Base-by-base conservation (phyloP, 2,888 invertebrate species). In the Andrena camellia region DNA sequence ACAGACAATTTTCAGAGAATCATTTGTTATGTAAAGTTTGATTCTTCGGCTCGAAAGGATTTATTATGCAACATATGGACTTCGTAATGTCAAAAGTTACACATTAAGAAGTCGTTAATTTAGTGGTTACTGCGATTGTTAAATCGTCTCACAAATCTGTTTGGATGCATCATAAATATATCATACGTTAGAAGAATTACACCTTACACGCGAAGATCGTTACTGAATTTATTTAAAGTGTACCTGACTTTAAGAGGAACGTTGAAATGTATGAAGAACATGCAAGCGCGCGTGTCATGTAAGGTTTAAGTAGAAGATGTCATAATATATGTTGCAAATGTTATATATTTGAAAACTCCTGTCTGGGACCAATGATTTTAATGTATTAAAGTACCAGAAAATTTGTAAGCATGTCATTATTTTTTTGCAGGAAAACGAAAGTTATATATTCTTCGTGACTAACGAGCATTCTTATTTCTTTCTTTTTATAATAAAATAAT, bases 251-350 rank as follows among this genome's bases (percentile, higher is more conserved):
- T 84, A 87, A 73, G 71, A 78, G 72, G 69, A 57, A 78, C 66
- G 77, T 78, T 76, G 63, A 81, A 83, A 83, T 75, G 63, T 84
- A 84, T 66, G 80, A 83, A 50, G 67, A 85, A 83, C 63, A 81
- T 78, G 83, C 76, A 81, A 69, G 83, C 64, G 67, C 83, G 70
- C 77, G 78, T 82, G 63, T 69, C 69, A 69, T 50, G 59, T 86
- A 82, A 88, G 86, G 84, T 91, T 91, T 90, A 90, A 89, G 88
- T 91, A 91, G 90, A 90, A 93, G 88, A 91, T 93, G 90, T 91
- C 91, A 90, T 92, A 92, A 92, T 92, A 91, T 91, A 91, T 92
- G 86, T 88, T 88, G 90, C 87, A 90, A 89, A 89, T 91, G 88
- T 90, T 91, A 88, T 91, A 90, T 90, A 90, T 89, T 89, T 86